phyloP scores from a whole-genome alignment of 2,888 invertebrate genomes.

The Ochropacha duplaris region DNA sequence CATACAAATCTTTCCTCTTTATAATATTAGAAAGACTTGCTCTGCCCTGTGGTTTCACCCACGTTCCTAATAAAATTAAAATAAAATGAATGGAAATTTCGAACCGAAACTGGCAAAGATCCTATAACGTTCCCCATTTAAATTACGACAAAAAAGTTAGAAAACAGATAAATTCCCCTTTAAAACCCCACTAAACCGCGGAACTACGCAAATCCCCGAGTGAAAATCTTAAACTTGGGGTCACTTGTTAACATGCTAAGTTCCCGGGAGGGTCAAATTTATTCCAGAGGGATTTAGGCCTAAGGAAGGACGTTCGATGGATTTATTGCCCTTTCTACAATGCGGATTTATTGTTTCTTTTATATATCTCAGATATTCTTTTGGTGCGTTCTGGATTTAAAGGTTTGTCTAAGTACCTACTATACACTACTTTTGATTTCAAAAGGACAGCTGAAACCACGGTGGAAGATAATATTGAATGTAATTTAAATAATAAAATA shows the following conservation, averaged over 20 bases:
- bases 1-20: no score
- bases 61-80: not conserved
- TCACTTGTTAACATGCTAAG: slow-evolving; percentile 3
- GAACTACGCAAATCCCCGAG: not conserved
- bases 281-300: not conserved
- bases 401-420: no score
- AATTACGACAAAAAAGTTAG: not conserved
- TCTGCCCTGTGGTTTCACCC: no score
- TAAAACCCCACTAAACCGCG: not conserved
- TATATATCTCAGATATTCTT: not conserved
- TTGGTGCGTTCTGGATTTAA: not conserved
- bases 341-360: not conserved
- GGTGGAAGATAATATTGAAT: no score
- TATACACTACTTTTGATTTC: no score
- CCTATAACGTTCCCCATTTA: not conserved
- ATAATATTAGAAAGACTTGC: no score
- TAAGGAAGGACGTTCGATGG: not conserved
- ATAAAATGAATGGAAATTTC: not conserved
- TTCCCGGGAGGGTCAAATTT: not conserved
- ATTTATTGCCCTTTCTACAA: not conserved
- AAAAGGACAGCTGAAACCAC: no score
- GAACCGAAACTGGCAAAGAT: not conserved
- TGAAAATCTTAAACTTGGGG: not conserved
- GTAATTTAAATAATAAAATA: no score
- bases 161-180: not conserved